Evolutionary conservation across 2,113 vertebrate genomes (phyloP).

Genomic region (Opisthocomus hoazin): DNA sequence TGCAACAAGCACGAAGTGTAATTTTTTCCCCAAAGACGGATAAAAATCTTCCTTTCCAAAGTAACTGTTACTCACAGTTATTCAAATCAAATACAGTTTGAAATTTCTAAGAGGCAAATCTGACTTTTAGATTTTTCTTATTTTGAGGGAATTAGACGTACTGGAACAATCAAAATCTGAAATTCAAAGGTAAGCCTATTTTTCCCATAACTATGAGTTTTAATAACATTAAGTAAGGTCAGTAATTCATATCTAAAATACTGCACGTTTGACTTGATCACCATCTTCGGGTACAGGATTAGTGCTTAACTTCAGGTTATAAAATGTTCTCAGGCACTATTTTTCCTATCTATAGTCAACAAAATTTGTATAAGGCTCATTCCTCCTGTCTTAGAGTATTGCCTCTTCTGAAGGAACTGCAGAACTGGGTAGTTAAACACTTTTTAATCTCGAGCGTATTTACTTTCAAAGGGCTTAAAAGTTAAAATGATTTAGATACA

Average conservation of each 20-base stretch:
- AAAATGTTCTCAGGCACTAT: neutral
- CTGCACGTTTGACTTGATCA: neutral
- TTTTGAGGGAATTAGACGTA: neutral
- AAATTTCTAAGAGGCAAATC: neutral
- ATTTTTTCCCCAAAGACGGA: neutral
- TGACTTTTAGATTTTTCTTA: neutral
- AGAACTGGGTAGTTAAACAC: neutral
- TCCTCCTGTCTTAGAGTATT: neutral
- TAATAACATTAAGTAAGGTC: neutral
- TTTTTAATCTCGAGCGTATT: neutral
- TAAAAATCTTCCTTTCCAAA: neutral
- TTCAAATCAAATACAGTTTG: neutral
- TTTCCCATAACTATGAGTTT: neutral
- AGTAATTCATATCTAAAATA: neutral
- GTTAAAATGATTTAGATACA: neutral
- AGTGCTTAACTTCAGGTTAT: neutral
- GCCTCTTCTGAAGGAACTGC: neutral
- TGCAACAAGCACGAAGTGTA: neutral
- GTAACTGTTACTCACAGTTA: neutral
- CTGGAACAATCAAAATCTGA: neutral
- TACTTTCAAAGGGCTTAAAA: neutral
- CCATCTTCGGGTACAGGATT: neutral
- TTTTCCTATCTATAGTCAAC: neutral
- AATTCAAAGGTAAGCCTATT: neutral
- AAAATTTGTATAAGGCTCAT: neutral